phyloP scores from a whole-genome alignment of 2,113 vertebrate species.

The Equus quagga region DNA sequence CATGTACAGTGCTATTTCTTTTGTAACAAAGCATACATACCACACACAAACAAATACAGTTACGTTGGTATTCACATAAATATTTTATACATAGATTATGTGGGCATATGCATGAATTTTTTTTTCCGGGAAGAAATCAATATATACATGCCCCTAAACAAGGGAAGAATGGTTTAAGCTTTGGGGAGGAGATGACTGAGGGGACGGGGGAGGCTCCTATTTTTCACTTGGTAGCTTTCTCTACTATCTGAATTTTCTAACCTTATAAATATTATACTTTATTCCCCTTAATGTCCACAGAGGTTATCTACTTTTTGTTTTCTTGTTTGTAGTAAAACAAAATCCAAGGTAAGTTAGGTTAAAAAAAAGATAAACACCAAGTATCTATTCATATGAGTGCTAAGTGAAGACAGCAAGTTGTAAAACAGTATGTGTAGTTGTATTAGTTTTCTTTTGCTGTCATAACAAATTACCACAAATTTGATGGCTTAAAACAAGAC shows the following conservation, averaged over 20 bases:
- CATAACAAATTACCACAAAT: not conserved
- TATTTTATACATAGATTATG: not conserved
- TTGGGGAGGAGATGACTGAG: not conserved
- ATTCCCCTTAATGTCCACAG: not conserved
- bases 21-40: not conserved
- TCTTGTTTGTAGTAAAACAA: constrained; percentile 24
- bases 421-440: not conserved
- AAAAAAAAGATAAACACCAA: not conserved
- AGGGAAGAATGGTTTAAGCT: not conserved
- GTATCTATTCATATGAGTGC: not conserved
- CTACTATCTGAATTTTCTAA: constrained; percentile 22
- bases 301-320: not conserved
- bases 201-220: not conserved
- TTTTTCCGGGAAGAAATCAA: not conserved
- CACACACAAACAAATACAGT: not conserved
- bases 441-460: not conserved
- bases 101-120: not conserved
- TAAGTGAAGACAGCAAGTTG: not conserved
- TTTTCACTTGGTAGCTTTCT: not conserved
- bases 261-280: not conserved
- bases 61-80: not conserved
- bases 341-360: not conserved
- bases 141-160: not conserved
- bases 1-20: not conserved
- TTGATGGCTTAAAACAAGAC: not conserved